These are phyloP conservation scores for Gopherus flavomarginatus DNA, from an alignment of 2,113 vertebrate species.

Conservation along the genomic window DNA sequence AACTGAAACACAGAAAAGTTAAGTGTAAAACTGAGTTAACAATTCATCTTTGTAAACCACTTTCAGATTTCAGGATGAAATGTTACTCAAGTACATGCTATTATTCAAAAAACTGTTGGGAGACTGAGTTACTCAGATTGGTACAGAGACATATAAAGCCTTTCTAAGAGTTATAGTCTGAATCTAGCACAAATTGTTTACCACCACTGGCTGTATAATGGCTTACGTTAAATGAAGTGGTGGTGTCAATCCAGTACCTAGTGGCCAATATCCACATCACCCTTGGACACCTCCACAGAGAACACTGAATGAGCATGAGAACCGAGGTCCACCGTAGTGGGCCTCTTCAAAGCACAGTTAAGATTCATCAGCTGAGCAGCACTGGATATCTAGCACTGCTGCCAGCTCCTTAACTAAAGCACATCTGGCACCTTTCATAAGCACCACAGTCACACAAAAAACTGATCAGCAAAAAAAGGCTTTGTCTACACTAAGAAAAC, in stretches of 20 bases:
- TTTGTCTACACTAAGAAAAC: background rate
- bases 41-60: background rate
- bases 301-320: background rate
- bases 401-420: background rate
- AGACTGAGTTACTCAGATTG: background rate
- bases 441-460: slow-evolving; percentile 2
- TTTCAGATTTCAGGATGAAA: background rate
- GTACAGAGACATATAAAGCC: background rate
- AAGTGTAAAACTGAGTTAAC: background rate
- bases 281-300: rapidly evolving
- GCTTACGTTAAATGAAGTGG: background rate
- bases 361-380: background rate
- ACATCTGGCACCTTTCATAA: background rate
- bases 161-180: background rate
- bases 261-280: background rate
- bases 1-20: no score
- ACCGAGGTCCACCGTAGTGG: background rate
- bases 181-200: background rate
- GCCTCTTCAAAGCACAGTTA: slow-evolving; percentile 11
- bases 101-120: background rate
- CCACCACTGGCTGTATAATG: background rate
- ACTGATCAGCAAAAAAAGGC: background rate
- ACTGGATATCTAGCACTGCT: background rate
- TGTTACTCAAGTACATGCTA: background rate
- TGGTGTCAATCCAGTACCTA: background rate